Conservation (phyloP, 2,888 invertebrate species). For the Xestia c-nigrum region DNA sequence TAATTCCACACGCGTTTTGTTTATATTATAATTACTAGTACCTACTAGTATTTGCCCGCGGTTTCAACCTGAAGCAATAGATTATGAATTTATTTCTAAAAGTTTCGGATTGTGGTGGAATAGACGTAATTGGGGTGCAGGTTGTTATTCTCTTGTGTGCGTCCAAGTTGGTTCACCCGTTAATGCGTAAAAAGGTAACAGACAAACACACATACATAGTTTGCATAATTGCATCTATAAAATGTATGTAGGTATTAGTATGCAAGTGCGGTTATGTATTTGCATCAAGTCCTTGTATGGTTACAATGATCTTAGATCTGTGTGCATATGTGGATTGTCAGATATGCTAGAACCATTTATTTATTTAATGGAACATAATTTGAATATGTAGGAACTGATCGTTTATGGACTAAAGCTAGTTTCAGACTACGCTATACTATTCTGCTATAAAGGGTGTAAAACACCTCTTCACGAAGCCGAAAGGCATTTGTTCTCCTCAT, state of each 20-base stretch:
- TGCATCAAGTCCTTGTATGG: slow-evolving; percentile 42
- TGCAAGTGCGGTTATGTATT: slow-evolving; percentile 28
- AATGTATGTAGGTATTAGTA: background rate
- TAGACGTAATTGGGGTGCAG: background rate
- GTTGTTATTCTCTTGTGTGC: background rate
- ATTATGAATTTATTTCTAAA: background rate
- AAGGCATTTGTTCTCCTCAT: no score
- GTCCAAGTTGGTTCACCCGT: background rate
- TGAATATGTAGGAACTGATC: slow-evolving; percentile 34
- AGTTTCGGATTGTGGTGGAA: background rate
- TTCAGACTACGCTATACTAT: no score
- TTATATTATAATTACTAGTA: slow-evolving; percentile 19
- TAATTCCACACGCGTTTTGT: slow-evolving; percentile 58
- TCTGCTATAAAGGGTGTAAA: no score
- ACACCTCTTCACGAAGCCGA: no score
- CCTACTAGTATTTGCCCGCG: background rate
- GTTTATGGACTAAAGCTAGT: background rate
- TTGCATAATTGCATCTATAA: background rate
- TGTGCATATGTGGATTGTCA: background rate
- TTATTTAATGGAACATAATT: slow-evolving; percentile 9
- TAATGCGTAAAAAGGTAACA: background rate
- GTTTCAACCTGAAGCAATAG: background rate
- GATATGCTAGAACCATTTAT: slow-evolving; percentile 21
- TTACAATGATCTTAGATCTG: slow-evolving; percentile 31
- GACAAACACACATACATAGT: background rate